Conservation (phyloP, 2,888 invertebrate species). For the Erebia epiphron region DNA sequence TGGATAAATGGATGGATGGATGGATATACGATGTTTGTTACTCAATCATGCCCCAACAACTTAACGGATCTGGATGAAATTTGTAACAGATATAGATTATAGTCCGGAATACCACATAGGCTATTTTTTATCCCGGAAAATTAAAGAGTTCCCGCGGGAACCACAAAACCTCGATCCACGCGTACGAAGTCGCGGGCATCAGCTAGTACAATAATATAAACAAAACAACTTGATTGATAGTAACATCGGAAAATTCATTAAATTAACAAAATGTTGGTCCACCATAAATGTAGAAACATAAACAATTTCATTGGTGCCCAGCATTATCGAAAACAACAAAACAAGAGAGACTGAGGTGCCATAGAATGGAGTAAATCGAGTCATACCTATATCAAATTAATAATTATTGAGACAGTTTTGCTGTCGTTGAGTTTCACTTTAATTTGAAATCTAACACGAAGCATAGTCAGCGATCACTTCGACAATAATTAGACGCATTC, state of each 20-base stretch:
- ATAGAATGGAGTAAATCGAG: neutral
- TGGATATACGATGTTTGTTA: no score
- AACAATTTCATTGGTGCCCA: neutral
- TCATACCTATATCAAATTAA: neutral
- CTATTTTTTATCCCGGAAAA: no score
- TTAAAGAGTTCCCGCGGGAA: no score
- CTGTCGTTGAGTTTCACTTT: conserved; percentile 53
- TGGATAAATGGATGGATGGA: no score
- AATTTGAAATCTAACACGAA: conserved; percentile 71
- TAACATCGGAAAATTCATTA: neutral
- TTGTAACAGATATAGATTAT: no score
- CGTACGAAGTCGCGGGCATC: no score
- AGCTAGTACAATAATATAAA: neutral
- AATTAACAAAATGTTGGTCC: neutral
- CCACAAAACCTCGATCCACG: no score
- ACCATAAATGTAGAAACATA: neutral
- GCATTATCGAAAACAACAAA: neutral
- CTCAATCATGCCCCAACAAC: no score
- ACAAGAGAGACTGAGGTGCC: neutral
- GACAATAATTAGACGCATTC: conserved; percentile 78
- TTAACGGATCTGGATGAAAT: no score
- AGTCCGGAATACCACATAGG: no score
- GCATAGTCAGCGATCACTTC: conserved; percentile 65
- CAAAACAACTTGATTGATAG: neutral
- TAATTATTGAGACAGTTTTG: conserved; percentile 1